Conservation (phyloP, 2,888 invertebrate genomes). For the Ennomos fuscantarius region DNA sequence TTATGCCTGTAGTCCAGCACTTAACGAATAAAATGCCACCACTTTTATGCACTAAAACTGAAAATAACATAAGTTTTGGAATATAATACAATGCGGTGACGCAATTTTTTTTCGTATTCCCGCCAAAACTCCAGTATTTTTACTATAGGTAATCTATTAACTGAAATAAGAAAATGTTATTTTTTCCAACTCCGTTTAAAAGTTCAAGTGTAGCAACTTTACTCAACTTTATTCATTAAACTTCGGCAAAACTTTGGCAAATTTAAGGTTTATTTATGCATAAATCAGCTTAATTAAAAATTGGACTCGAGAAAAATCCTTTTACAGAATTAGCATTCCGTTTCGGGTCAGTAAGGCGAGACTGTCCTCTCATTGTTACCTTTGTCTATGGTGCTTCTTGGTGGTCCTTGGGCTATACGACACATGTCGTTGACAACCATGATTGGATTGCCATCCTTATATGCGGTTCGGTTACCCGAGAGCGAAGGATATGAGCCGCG, state of each 20-base stretch:
- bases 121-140: too few species aligned
- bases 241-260: not conserved
- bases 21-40: too few species aligned
- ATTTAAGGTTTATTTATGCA: not conserved
- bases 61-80: too few species aligned
- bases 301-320: conserved; percentile 15
- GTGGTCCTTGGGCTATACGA: conserved; percentile 4
- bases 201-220: not conserved
- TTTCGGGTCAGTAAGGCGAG: conserved; percentile 6
- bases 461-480: conserved; percentile 7
- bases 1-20: too few species aligned
- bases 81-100: too few species aligned
- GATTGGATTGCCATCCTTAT: conserved; percentile 17
- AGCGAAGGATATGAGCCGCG: not conserved
- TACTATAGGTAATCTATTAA: too few species aligned
- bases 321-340: conserved; percentile 18
- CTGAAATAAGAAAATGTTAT: too few species aligned
- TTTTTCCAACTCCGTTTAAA: too few species aligned
- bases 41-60: too few species aligned
- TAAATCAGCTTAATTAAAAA: not conserved
- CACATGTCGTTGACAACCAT: conserved; percentile 17
- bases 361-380: not conserved
- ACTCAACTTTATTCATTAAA: conserved; percentile 7
- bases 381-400: too few species aligned
- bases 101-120: too few species aligned